Evolutionary conservation across 2,797 vertebrate species (phyloP).

Genomic region (Phoebastria nigripes): DNA sequence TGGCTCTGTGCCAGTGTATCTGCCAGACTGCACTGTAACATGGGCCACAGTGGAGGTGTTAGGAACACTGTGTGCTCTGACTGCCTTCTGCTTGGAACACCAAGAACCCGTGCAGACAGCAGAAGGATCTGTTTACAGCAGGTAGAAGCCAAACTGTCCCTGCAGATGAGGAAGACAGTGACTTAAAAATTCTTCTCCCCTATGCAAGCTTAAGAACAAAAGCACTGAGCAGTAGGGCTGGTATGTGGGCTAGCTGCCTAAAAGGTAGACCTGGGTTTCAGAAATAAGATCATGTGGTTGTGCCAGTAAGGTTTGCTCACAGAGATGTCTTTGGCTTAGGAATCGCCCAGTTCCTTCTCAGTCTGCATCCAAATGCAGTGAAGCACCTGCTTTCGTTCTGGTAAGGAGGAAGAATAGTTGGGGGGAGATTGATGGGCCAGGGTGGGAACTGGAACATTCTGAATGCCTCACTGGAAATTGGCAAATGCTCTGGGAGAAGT

Average conservation of each 20-base stretch:
- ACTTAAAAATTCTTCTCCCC: background rate
- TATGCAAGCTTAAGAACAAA: background rate
- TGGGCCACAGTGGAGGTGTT: background rate
- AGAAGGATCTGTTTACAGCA: background rate
- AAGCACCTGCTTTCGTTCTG: background rate
- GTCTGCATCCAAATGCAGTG: background rate
- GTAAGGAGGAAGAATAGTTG: background rate
- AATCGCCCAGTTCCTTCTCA: accelerated
- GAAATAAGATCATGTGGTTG: background rate
- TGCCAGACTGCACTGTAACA: background rate
- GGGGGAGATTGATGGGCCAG: background rate
- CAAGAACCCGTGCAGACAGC: background rate
- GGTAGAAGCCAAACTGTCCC: background rate
- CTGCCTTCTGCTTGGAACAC: background rate
- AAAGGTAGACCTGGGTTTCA: background rate
- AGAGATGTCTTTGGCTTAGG: background rate
- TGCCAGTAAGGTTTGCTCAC: background rate
- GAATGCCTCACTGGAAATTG: background rate
- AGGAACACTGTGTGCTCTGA: background rate
- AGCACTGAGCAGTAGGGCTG: background rate
- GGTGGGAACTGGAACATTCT: background rate
- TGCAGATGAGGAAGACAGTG: background rate
- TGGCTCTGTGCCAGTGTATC: background rate
- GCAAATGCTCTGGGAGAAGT: background rate
- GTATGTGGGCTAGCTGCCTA: background rate